A percentile compares a stretch with the other conserved stretches of the same genome.
Evolutionary conservation across 2,888 invertebrate species (phyloP).

Genomic region (Ametastegia equiseti): DNA sequence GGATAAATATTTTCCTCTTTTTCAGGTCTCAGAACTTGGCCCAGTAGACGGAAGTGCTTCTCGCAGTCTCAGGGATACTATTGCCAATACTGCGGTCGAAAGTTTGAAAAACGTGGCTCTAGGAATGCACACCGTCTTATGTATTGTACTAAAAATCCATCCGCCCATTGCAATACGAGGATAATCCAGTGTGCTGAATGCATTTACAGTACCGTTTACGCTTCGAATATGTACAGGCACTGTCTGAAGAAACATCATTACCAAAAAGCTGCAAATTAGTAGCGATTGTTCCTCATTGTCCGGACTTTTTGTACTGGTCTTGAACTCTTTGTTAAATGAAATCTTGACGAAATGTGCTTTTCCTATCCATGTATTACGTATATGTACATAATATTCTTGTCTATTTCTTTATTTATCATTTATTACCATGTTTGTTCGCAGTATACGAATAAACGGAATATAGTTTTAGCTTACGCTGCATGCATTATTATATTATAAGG

Average conservation of each 20-base stretch:
- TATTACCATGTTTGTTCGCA: neutral
- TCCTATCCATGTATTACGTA: neutral
- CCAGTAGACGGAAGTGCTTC: neutral
- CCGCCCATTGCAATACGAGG: neutral
- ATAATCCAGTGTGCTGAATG: conserved; percentile 62
- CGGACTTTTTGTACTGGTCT: neutral
- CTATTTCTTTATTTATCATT: neutral
- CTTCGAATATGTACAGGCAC: conserved; percentile 52
- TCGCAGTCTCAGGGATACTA: neutral
- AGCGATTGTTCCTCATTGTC: neutral
- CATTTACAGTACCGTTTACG: conserved; percentile 50
- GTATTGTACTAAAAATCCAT: conserved; percentile 49
- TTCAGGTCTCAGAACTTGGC: conserved; percentile 18
- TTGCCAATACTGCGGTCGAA: conserved; percentile 52
- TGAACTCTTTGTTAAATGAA: neutral
- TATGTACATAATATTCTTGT: neutral
- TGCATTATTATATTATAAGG: conserved; percentile 28
- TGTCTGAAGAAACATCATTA: neutral
- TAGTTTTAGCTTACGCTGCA: neutral
- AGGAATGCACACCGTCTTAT: conserved; percentile 25
- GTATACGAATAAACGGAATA: neutral
- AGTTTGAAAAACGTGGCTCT: conserved; percentile 49
- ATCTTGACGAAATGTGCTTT: neutral
- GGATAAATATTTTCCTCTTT: conserved; percentile 36
- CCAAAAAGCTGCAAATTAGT: neutral